A percentile compares a stretch with the other conserved stretches of the same genome.
Evolutionary conservation across 2,888 invertebrate species (phyloP).

Genomic region (Deladenus siricidicola): DNA sequence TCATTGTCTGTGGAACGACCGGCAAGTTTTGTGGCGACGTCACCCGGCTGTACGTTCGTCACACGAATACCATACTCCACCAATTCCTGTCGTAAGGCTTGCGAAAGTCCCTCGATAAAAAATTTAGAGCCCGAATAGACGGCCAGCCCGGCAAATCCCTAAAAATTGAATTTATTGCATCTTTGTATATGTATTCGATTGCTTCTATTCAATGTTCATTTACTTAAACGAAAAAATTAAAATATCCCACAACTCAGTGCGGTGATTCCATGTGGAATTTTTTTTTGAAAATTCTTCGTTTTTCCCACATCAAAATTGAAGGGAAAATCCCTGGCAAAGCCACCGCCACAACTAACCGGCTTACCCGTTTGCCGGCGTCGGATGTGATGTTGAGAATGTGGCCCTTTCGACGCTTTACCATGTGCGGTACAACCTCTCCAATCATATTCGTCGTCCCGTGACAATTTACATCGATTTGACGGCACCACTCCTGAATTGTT

Average conservation of each 20-base stretch:
- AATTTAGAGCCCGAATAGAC: slow-evolving; percentile 57
- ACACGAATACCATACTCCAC: slow-evolving; percentile 53
- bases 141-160: slow-evolving; percentile 54
- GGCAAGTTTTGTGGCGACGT: slow-evolving; percentile 55
- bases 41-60: slow-evolving; percentile 57
- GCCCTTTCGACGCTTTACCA: slow-evolving; percentile 54
- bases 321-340: too few relatives aligned
- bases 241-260: too few relatives aligned
- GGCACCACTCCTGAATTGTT: slow-evolving; percentile 51
- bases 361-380: slow-evolving; percentile 53
- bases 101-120: slow-evolving; percentile 56
- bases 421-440: slow-evolving; percentile 54
- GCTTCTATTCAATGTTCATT: too few relatives aligned
- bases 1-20: slow-evolving; percentile 53
- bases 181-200: too few relatives aligned
- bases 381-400: slow-evolving; percentile 56
- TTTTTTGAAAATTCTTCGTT: too few relatives aligned
- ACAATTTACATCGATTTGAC: slow-evolving; percentile 55
- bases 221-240: too few relatives aligned
- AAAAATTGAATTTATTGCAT: slow-evolving; percentile 4
- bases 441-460: slow-evolving; percentile 56
- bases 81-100: slow-evolving; percentile 55
- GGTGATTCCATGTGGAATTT: too few relatives aligned
- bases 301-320: too few relatives aligned
- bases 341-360: too few relatives aligned